Evolutionary conservation across 1,140 invertebrate species (phyloP).

Genomic region (Fopius arisanus): DNA sequence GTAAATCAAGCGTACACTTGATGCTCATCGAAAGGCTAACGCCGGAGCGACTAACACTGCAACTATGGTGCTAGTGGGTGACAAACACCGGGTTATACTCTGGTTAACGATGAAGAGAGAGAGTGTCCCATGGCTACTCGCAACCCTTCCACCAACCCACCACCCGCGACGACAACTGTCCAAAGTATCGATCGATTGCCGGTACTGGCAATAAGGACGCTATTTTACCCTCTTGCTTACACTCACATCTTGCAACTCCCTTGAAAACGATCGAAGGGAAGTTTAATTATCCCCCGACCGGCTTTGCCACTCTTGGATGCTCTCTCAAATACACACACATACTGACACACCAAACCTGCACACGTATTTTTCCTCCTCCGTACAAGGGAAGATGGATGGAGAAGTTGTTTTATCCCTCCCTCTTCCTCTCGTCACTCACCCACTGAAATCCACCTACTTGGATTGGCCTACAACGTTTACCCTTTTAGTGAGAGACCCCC

Average conservation of each 20-base stretch:
- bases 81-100: neutral
- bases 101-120: neutral
- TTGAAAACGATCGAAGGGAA: conserved; percentile 41
- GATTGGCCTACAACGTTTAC: conserved; percentile 42
- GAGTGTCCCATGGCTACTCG: neutral
- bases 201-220: neutral
- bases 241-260: neutral
- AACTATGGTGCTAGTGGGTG: neutral
- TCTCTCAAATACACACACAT: conserved; percentile 30
- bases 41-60: neutral
- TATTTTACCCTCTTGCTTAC: neutral
- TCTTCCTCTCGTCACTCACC: neutral
- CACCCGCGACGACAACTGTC: neutral
- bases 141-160: too few relatives aligned
- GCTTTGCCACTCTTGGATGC: conserved; percentile 40
- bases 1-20: conserved; percentile 15
- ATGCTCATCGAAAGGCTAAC: conserved; percentile 6
- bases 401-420: conserved; percentile 40
- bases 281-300: conserved; percentile 47
- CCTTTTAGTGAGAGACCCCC: conserved; percentile 37
- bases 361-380: neutral
- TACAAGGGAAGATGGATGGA: conserved; percentile 38
- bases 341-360: neutral
- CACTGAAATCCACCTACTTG: neutral
- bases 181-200: neutral